Evolutionary conservation across 2,113 vertebrate species (phyloP), one percentile per base, ranked within the genome.

Genomic region (Paralichthys olivaceus): DNA sequence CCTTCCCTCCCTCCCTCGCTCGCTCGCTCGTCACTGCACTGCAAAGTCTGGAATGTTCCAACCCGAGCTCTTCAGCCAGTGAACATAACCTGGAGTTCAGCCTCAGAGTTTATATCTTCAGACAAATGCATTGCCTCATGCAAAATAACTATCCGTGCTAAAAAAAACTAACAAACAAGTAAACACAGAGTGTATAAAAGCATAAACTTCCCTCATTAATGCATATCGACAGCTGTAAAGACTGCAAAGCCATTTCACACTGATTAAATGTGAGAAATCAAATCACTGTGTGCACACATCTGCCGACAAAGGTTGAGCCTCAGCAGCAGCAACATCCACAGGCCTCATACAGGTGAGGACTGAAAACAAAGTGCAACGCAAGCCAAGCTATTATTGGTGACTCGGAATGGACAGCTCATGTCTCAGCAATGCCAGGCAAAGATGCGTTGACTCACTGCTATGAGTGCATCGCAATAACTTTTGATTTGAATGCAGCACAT

Each of bases 41-140:
- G 90, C 88, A 81, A 91, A 86, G 79, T 9, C 28, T 84, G 92
- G 93, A 95, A 94, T 93, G 91, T 93, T 93, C 91, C 79, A 71
- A 72, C 79, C 87, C 47, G 51, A 90, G 79, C 87, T 78, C 69
- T 88, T 84, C 88, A 88, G 90, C 85, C 82, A 89, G 75, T 81
- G 89, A 84, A 90, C 81, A 83, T 63, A 90, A 89, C 87, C 91
- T 85, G 81, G 80, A 89, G 81, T 85, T 72, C 54, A 40, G 87
- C 78, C 56, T 60, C 64, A 65, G 37, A 34, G 20, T 71, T 73
- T 59, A 8, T 56, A 34, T 69, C 58, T 74, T 49, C 49, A 53
- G 71, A 59, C 59, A 32, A 28, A 64, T 28, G 12, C 59, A 54
- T 49, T 4, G 32, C 3, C 29, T 45, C 15, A 28, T n/a, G 19